These are phyloP conservation scores for Diorhabda sublineata DNA, from an alignment of 1,140 invertebrate genomes.

Conservation along the genomic window DNA sequence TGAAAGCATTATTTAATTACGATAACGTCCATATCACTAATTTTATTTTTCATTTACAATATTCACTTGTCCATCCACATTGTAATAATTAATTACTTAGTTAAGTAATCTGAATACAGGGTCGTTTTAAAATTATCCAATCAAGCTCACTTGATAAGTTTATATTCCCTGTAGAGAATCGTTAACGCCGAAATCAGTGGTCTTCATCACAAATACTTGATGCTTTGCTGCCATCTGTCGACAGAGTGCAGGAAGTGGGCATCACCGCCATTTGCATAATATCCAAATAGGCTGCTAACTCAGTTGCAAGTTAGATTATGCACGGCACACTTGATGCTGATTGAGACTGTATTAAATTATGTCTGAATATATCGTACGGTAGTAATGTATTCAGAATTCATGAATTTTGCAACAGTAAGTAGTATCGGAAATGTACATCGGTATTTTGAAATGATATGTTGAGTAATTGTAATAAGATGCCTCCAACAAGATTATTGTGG, in stretches of 20 bases:
- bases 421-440: background rate
- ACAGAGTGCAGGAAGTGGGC: constrained; percentile 7
- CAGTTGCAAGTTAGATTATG: constrained; percentile 32
- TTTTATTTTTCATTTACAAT: too few species aligned
- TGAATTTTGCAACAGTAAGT: background rate
- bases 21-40: too few species aligned
- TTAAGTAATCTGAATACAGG: too few species aligned
- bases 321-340: constrained; percentile 36
- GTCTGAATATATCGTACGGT: constrained; percentile 31
- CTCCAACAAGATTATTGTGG: too few species aligned
- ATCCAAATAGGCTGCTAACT: constrained; percentile 37
- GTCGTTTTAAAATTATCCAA: too few species aligned
- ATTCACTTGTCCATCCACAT: too few species aligned
- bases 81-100: too few species aligned
- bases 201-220: background rate
- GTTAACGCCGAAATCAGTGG: background rate
- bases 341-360: constrained; percentile 37
- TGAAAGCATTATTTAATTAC: too few species aligned
- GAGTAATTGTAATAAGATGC: too few species aligned
- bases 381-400: background rate
- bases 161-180: background rate
- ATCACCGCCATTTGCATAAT: constrained; percentile 34
- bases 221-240: constrained; percentile 33
- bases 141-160: too few species aligned
- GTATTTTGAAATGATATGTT: background rate